Evolutionary conservation across 2,888 invertebrate genomes (phyloP), one percentile per base, ranked within the genome.

Genomic region (Euzophera pinguis): DNA sequence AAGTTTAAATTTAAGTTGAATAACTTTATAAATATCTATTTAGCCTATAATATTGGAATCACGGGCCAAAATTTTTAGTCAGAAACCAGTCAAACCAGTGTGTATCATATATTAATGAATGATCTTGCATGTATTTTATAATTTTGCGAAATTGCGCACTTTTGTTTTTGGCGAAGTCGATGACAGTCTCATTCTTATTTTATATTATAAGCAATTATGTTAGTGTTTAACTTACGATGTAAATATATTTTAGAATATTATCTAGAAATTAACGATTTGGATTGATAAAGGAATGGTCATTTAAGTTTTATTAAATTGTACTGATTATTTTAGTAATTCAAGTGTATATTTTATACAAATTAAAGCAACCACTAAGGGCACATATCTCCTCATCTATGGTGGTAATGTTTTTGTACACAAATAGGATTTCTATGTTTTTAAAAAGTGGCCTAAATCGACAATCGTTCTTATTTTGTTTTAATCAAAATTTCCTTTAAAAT

Each of bases 1-100:
- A 62, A 67, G 62, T 22, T n/a, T 63, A 64, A 61, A 62, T 56
- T 57, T 66, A 67, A 64, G 61, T 56, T 62, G 65, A 61, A 61
- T 67, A 68, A 67, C 64, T 65, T 65, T 69, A 53, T 53, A 63
- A 69, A 54, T 32, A 32, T 22, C 22, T 45, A 45, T 45, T 60
- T 63, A 57, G 54, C 60, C 42, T 61, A 72, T 73, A 76, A 27
- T 79, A 82, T 81, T 78, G 75, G 78, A 84, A 81, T 78, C 70
- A 81, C 70, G 83, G 88, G 88, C 89, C 89, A 89, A 88, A 89
- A 80, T 85, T 84, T 43, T 75, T 80, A 89, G 88, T 89, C 88
- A 88, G 39, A 47, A 79, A 78, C 79, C 78, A 84, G 81, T 84
- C 77, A 77, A 69, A 72, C 71, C 78, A 80, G 75, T 78, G 75